These are phyloP conservation scores for Crocodylus rhombifer DNA, from an alignment of 2,797 vertebrate species.

Conservation along the genomic window DNA sequence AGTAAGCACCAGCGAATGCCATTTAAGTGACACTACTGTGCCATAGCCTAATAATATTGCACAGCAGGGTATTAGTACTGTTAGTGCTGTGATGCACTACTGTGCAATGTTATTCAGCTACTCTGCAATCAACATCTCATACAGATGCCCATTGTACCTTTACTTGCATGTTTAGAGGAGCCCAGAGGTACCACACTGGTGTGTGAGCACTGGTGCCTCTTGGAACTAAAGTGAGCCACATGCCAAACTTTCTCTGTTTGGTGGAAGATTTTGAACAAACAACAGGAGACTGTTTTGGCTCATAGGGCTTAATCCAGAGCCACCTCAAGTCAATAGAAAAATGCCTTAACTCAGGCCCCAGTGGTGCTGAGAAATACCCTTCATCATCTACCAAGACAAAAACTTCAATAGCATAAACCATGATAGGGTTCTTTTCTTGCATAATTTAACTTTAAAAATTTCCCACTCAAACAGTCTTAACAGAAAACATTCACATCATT, in stretches of 20 bases:
- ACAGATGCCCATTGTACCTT: too few species aligned
- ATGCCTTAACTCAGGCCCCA: background rate
- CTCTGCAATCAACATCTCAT: too few species aligned
- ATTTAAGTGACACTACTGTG: too few species aligned
- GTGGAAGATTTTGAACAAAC: conserved; percentile 19
- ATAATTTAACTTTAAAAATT: background rate
- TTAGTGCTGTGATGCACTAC: too few species aligned
- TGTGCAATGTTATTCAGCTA: too few species aligned
- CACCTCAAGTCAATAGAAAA: background rate
- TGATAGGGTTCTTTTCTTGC: background rate
- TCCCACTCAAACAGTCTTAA: background rate
- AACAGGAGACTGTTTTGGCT: conserved; percentile 13
- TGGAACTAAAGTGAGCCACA: background rate
- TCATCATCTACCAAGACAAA: background rate
- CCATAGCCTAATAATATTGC: too few species aligned
- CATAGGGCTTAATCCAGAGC: background rate
- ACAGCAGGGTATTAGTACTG: too few species aligned
- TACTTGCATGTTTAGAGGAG: too few species aligned
- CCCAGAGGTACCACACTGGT: too few species aligned
- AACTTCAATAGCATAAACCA: background rate
- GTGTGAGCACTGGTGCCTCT: too few species aligned
- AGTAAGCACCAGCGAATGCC: too few species aligned
- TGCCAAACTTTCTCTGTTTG: background rate
- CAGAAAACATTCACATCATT: background rate
- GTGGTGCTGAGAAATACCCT: conserved; percentile 2